Base-by-base conservation (phyloP, 1,140 invertebrate species). In the Drosophila novamexicana region DNA sequence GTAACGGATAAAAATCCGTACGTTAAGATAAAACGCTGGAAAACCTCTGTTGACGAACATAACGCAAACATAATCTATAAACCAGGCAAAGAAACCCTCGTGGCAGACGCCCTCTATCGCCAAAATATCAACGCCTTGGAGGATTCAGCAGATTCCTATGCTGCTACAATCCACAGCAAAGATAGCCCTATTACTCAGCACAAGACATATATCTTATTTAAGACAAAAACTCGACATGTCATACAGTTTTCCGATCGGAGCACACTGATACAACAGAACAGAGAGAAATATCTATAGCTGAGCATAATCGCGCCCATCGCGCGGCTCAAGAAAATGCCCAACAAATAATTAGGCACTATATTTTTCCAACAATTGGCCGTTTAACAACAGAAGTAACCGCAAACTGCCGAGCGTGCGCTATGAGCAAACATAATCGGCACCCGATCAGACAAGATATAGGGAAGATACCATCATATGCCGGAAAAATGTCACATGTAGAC, bases 61-160 rank as follows among this genome's bases (percentile, higher is more conserved):
- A 44, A 16, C 7, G 42, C 42, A 44, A 44, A 44, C 1, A 44
- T 16, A 4, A 16, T 44, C 7, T 16, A 16, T 44, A 39, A 39
- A 6, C 37, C 37, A 39, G 37, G 37, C 37, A 8, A 39, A 1
- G 37, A 10, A 39, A 39, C 7, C 36, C 36, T 37, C 9, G 1
- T 39, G 9, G 9, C 37, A 39, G 37, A 39, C 42, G 2, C 42
- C 7, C 42, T 59, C 3, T 58, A n/a, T 14, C 9, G 39, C 6
- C n/a, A 59, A 44, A 58, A 59, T 3, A 29, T 45, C 5, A 59
- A 59, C n/a, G 22, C 40, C 0, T 14, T 59, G 22, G 56, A 45
- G 8, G 40, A 59, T 16, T 59, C n/a, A 7, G 40, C n/a, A 44
- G 7, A 34, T 5, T 58, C 40, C 18, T 29, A 34, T 44, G n/a